phyloP scores from a whole-genome alignment of 2,113 vertebrate genomes.

The Nansenia antarctica region DNA sequence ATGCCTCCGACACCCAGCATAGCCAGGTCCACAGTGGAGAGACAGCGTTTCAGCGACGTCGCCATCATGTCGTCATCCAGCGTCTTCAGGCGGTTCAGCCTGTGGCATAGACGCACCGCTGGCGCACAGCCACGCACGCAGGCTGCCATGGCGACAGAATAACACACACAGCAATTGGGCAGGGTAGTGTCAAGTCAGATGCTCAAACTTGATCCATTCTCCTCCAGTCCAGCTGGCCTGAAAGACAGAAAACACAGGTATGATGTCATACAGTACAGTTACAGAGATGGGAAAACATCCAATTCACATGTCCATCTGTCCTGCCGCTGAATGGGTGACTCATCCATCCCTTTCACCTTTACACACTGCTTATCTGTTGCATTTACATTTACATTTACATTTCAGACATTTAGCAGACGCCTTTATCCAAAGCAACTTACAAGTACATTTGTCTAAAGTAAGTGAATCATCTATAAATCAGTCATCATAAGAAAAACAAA shows the following conservation, averaged over 20 bases:
- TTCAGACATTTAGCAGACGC: too few species aligned
- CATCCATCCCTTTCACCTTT: background rate
- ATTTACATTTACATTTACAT: too few species aligned
- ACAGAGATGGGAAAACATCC: background rate
- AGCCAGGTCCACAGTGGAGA: conserved; percentile 88
- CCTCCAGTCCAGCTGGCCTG: conserved; percentile 41
- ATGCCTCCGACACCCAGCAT: conserved; percentile 91
- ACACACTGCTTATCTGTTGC: too few species aligned
- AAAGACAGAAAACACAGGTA: conserved; percentile 24
- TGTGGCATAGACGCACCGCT: conserved; percentile 85
- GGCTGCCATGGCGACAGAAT: conserved; percentile 76
- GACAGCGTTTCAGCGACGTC: conserved; percentile 87
- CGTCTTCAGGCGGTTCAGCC: conserved; percentile 88
- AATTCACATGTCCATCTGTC: background rate
- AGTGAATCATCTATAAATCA: too few species aligned
- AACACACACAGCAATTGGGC: conserved; percentile 21
- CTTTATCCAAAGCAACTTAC: too few species aligned
- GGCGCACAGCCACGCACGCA: conserved; percentile 74
- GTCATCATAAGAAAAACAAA: too few species aligned
- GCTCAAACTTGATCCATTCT: conserved; percentile 59
- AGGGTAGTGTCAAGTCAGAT: conserved; percentile 13
- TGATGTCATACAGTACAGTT: background rate
- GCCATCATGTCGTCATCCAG: conserved; percentile 90
- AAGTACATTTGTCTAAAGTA: too few species aligned
- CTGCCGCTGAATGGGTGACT: background rate